phyloP scores from a whole-genome alignment of 23 tunicate genomes.

The Ciona savignyi region DNA sequence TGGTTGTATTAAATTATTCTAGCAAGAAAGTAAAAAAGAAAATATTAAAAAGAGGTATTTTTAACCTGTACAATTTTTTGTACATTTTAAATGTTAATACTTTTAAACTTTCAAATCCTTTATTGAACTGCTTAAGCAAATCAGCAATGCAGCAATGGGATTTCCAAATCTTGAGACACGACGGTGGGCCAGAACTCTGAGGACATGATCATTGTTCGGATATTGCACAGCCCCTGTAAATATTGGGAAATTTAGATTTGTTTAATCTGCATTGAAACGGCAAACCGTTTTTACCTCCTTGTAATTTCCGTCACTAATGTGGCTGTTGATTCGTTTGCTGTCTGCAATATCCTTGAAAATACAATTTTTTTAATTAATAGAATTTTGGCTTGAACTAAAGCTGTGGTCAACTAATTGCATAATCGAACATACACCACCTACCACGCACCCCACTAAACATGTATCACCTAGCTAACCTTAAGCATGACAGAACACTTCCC shows the following conservation, averaged over 20 bases:
- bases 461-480: conserved; percentile 24
- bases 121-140: conserved; percentile 37
- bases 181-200: conserved; percentile 84
- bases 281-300: conserved; percentile 21
- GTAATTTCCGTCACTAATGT: conserved; percentile 32
- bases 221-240: background rate
- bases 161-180: conserved; percentile 29
- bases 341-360: conserved; percentile 64
- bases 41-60: background rate
- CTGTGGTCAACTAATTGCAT: background rate
- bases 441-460: background rate
- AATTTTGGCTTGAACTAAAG: background rate
- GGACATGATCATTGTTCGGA: conserved; percentile 48
- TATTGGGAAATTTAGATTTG: background rate
- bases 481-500: conserved; percentile 89
- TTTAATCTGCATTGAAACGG: background rate
- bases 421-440: background rate
- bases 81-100: background rate
- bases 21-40: too few species aligned
- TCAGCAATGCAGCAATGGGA: conserved; percentile 30
- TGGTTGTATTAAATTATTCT: background rate
- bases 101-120: conserved; percentile 62
- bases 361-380: too few species aligned
- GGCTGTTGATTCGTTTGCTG: conserved; percentile 60
- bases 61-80: background rate